Evolutionary conservation across 2,797 vertebrate species (phyloP), one percentile per base, ranked within the genome.

Genomic region (Tokudaia muenninki): DNA sequence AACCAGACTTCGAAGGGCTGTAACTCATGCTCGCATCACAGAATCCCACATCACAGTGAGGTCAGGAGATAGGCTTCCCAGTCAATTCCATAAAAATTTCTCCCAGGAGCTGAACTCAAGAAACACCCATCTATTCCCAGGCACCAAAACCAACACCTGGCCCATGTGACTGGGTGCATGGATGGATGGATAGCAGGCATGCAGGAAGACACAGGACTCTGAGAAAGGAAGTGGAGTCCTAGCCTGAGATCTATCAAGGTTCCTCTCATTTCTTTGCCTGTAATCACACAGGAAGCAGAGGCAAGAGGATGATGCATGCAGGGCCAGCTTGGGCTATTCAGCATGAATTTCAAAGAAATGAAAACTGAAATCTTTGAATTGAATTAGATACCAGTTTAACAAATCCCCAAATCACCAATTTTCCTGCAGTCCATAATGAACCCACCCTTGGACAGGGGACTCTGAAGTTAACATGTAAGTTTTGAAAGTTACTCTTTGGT

Each of bases 11-110:
- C 93, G 78, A 97, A 94, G 70, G 34, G 90, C 63, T 92, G 41
- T 97, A 94, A 94, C 80, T 97, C 96, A 95, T 84, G 26, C 55
- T 19, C 19, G 10, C 44, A 74, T 87, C 94, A 91, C n/a, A 93
- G 50, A 57, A 70, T 10, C 89, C 24, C 22, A 70, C 86, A 24
- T 77, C 4, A 2, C 59, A 75, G 44, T 91, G 52, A 93, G 82
- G 63, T 92, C 84, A 93, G 75, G 63, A 80, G 37, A 80, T 90
- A 41, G 24, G 59, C 65, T 91, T 70, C 94, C 55, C 31, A 22
- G 87, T 47, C 52, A 22, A 79, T 87, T 95, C 50, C 67, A 50
- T 87, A 90, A 94, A 50, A 21, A 83, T 52, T 29, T 75, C 87
- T 72, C 77, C 63, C 61, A 57, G 59, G 34, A 90, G 41, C 79